Evolutionary conservation across 2,113 vertebrate genomes (phyloP), one percentile per base, ranked within the genome.

Genomic region (Hippocampus mohnikei): DNA sequence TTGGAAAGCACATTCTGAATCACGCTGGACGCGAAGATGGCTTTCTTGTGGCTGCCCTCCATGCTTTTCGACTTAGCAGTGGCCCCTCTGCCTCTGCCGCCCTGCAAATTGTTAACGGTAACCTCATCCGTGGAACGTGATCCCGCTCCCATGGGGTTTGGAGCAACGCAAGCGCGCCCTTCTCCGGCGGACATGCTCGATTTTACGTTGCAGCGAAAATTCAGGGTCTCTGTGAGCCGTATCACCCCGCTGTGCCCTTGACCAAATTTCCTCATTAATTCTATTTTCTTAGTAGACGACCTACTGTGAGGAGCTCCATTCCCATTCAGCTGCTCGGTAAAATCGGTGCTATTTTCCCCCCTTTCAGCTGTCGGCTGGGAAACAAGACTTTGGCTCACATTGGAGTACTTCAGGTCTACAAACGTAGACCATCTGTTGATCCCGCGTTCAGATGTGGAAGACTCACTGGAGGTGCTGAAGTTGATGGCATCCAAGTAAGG

Each of bases 1-100:
- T 99, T 99, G 27, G 96, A 97, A 86, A 99, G 94, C 0, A 99
- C 95, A 69, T 96, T 98, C 89, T 98, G 95, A 59, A 99, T 93
- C 42, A 99, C 89, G 59, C 94, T 98, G 15, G 96, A 96, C 0
- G 96, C 97, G 73, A 95, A 94, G 53, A 90, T 91, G 62, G 97
- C 95, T 87, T 96, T 98, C 87, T 94, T 95, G 85, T 93, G 94
- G 40, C 92, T 61, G 44, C 86, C 94, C 25, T 94, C 94, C 62
- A 91, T 93, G 80, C 77, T 71, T 75, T 90, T 88, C 20, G 83
- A 79, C 20, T 53, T 21, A 13, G 29, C 56, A 81, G 71, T 76
- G 72, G 82, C 80, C 80, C 85, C 83, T 78, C 73, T 62, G 76
- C 87, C 83, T 91, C 66, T 23, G 72, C 84, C 70, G 75, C 85